Percentiles rank a stretch among this genome's conserved stretches.
Evolutionary conservation across 2,888 invertebrate genomes (phyloP).

Genomic region (Auanema sp.): DNA sequence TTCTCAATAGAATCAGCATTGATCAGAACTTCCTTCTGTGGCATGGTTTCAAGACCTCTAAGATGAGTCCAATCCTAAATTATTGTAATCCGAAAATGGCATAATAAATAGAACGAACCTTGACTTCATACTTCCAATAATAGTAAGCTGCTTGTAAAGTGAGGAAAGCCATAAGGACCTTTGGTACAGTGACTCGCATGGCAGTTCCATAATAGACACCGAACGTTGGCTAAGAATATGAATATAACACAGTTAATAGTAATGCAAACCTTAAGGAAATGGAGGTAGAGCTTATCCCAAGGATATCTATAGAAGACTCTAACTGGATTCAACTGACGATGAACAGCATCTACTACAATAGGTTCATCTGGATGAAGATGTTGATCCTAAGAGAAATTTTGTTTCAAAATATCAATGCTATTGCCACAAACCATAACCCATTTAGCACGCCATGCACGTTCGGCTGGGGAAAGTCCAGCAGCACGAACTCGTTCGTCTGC

Average conservation of each 20-base stretch:
- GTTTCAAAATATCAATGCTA: neutral
- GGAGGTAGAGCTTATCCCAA: slow-evolving; percentile 60
- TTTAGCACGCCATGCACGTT: slow-evolving; percentile 60
- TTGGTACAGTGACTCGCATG: slow-evolving; percentile 56
- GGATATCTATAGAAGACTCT: slow-evolving; percentile 59
- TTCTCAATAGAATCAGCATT: slow-evolving; percentile 38
- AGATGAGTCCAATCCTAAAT: slow-evolving; percentile 52
- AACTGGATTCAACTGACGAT: slow-evolving; percentile 61
- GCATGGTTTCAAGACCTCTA: slow-evolving; percentile 51
- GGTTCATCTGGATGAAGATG: slow-evolving; percentile 64
- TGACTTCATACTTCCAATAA: slow-evolving; percentile 61
- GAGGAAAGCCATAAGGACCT: slow-evolving; percentile 50
- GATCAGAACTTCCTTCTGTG: slow-evolving; percentile 44
- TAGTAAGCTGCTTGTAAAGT: slow-evolving; percentile 52
- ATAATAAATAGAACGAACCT: slow-evolving; percentile 31
- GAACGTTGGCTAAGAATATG: slow-evolving; percentile 52
- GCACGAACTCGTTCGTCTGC: slow-evolving; percentile 54
- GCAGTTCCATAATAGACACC: slow-evolving; percentile 56
- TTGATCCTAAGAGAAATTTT: slow-evolving; percentile 49
- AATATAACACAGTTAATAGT: neutral
- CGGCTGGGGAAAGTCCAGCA: slow-evolving; percentile 57
- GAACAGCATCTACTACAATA: slow-evolving; percentile 59
- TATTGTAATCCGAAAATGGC: neutral
- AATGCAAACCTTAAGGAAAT: slow-evolving; percentile 46
- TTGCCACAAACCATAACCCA: slow-evolving; percentile 31